Conservation (phyloP, 2,797 vertebrate species). For the Gymnothorax reevesii region DNA sequence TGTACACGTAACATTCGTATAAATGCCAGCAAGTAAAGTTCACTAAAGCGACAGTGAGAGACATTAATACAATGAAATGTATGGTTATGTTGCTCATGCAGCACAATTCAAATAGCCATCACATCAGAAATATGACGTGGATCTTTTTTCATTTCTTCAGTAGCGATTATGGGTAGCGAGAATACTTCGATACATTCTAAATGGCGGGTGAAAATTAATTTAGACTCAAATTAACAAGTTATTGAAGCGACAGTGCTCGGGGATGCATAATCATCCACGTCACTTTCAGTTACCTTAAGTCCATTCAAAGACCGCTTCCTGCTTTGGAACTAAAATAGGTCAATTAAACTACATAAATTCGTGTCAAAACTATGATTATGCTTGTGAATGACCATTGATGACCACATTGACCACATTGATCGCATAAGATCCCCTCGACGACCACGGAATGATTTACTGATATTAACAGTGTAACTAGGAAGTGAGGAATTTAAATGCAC, state of each 20-base stretch:
- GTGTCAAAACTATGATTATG: neutral
- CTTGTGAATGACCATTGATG: neutral
- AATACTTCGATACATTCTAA: neutral
- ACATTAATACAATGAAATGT: neutral
- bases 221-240: neutral
- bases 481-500: neutral
- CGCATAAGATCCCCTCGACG: neutral
- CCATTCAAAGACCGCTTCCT: neutral
- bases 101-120: neutral
- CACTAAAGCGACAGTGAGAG: neutral
- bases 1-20: neutral
- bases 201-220: neutral
- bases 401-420: too few relatives aligned
- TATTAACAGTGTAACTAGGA: neutral
- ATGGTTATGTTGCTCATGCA: neutral
- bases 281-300: neutral
- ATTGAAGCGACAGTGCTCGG: neutral
- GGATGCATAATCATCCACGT: neutral
- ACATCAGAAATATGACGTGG: neutral
- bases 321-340: constrained; percentile 21
- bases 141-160: neutral
- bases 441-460: neutral
- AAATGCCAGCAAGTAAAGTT: neutral
- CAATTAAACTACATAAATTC: neutral
- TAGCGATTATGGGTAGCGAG: too few relatives aligned